Percentiles rank a stretch among this genome's conserved stretches.
Conservation (phyloP, 2,888 invertebrate species). For the Argyresthia albistria region DNA sequence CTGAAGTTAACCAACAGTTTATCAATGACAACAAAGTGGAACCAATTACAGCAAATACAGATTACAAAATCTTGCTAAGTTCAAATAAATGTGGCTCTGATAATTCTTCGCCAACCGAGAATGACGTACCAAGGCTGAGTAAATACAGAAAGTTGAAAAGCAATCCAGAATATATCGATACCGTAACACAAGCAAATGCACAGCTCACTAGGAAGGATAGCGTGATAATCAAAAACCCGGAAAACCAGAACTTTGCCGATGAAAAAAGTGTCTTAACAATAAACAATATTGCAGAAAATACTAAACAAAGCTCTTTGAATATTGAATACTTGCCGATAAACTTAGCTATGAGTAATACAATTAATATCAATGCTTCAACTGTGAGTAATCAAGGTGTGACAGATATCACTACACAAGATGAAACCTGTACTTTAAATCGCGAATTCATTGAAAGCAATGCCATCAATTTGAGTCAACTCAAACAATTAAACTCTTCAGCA, state of each 20-base stretch:
- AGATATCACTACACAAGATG: neutral
- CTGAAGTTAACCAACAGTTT: constrained; percentile 66
- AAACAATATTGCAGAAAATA: neutral
- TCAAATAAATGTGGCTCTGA: constrained; percentile 23
- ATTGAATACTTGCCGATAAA: neutral
- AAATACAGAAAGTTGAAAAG: constrained; percentile 48
- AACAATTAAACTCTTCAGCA: too few relatives aligned
- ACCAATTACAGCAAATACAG: neutral
- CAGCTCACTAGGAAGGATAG: constrained; percentile 47
- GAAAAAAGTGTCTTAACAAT: neutral
- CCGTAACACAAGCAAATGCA: constrained; percentile 11
- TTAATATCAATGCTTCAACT: neutral
- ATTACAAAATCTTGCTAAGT: constrained; percentile 13
- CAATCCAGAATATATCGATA: constrained; percentile 19
- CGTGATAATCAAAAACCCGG: constrained; percentile 64
- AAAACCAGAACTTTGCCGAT: constrained; percentile 21
- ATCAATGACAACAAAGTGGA: constrained; percentile 58
- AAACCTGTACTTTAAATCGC: too few relatives aligned
- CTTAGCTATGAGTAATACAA: neutral
- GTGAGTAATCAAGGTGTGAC: neutral
- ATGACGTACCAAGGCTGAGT: constrained; percentile 45
- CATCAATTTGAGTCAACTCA: too few relatives aligned
- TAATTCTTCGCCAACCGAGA: constrained; percentile 24
- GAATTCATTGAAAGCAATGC: too few relatives aligned
- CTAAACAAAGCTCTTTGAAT: neutral